These are phyloP conservation scores for Neria commutata DNA, from an alignment of 2,888 invertebrate species.

Conservation along the genomic window DNA sequence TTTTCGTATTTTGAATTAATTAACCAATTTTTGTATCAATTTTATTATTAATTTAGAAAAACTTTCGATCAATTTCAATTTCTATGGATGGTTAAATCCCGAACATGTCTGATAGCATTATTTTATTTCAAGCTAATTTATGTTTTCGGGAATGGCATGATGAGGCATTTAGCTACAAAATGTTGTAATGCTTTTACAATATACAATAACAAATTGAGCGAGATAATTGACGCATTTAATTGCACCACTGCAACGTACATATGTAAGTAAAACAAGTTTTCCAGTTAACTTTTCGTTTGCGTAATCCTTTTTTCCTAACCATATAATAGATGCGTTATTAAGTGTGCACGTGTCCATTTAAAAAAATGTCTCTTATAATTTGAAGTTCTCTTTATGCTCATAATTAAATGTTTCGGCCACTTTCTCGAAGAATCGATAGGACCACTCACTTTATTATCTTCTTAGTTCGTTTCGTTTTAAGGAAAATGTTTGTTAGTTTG, in stretches of 20 bases:
- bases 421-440: too few relatives aligned
- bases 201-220: too few relatives aligned
- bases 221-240: constrained; percentile 32
- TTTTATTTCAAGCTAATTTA: too few relatives aligned
- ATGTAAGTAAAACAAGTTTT: constrained; percentile 8
- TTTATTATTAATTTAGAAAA: not conserved
- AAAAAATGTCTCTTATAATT: too few relatives aligned
- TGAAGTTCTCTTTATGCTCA: too few relatives aligned
- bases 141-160: too few relatives aligned
- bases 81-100: constrained; percentile 10
- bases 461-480: not conserved
- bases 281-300: constrained; percentile 1
- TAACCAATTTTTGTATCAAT: not conserved
- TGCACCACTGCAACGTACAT: constrained; percentile 27
- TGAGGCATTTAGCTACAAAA: too few relatives aligned
- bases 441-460: constrained; percentile 8
- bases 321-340: too few relatives aligned
- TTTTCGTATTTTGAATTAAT: not conserved
- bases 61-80: not conserved
- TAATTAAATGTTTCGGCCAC: constrained; percentile 13
- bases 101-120: constrained; percentile 3
- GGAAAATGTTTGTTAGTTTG: not conserved
- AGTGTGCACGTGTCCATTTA: too few relatives aligned
- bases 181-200: too few relatives aligned
- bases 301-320: constrained; percentile 12